These are phyloP conservation scores for Nemopilema nomurai DNA, from an alignment of 30 jellyfish, hydroid and myxozoan genomes.

Conservation along the genomic window DNA sequence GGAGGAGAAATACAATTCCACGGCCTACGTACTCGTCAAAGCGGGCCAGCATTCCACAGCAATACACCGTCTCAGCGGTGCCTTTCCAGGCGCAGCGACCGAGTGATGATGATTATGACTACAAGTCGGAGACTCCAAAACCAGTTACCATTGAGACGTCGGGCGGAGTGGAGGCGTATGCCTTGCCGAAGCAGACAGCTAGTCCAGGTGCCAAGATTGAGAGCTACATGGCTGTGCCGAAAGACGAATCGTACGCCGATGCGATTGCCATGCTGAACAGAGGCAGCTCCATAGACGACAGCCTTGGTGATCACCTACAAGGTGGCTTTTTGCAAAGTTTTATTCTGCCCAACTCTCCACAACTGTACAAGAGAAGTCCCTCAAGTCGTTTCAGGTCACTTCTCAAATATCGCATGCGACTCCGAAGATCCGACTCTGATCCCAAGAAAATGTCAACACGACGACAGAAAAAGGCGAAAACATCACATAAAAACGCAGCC, in stretches of 20 bases:
- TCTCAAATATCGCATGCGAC: slow-evolving; percentile 5
- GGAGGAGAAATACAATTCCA: slow-evolving; percentile 23
- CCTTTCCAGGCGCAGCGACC: background rate
- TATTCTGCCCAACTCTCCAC: slow-evolving; percentile 41
- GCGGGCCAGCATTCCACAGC: slow-evolving; percentile 21
- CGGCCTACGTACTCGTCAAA: background rate
- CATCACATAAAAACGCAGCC: background rate
- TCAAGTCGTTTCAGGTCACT: background rate
- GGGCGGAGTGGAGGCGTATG: slow-evolving; percentile 61
- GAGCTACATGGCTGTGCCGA: slow-evolving; percentile 43
- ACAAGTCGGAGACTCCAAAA: background rate
- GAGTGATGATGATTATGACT: slow-evolving; percentile 4
- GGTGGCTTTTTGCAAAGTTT: slow-evolving; percentile 34
- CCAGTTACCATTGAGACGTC: slow-evolving; percentile 21
- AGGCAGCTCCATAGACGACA: slow-evolving; percentile 64
- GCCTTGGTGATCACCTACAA: slow-evolving; percentile 60
- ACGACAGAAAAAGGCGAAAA: background rate
- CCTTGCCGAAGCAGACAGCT: slow-evolving; percentile 12
- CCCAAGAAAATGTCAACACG: background rate
- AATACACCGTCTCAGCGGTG: background rate
- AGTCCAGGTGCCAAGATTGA: slow-evolving; percentile 37
- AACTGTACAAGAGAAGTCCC: slow-evolving; percentile 4
- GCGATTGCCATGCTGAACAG: slow-evolving; percentile 51
- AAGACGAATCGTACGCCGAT: slow-evolving; percentile 16
- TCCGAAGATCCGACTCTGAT: slow-evolving; percentile 23